phyloP scores from a whole-genome alignment of 2,888 invertebrate genomes.

The Amphimallon solstitiale region DNA sequence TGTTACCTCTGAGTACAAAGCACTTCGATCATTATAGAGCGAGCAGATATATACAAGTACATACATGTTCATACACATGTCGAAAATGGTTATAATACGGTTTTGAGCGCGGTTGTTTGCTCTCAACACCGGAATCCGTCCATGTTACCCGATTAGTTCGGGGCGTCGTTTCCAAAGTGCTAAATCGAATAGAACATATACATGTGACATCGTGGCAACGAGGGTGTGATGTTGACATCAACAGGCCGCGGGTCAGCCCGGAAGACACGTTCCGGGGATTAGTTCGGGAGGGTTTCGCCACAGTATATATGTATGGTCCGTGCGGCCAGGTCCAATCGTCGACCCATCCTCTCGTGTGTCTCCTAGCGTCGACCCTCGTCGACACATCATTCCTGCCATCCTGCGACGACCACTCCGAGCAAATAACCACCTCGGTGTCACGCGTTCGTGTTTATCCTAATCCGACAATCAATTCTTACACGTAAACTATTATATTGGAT shows the following conservation, averaged over 20 bases:
- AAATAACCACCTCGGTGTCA: slow-evolving; percentile 54
- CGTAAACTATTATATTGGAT: background rate
- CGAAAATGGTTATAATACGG: slow-evolving; percentile 5
- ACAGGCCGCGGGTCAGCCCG: slow-evolving; percentile 58
- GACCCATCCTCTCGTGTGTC: slow-evolving; percentile 43
- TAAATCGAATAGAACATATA: slow-evolving; percentile 36
- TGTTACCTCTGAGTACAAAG: too few relatives aligned
- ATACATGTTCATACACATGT: too few relatives aligned
- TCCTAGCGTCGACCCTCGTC: slow-evolving; percentile 22
- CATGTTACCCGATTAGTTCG: slow-evolving; percentile 30
- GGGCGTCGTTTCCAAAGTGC: slow-evolving; percentile 31
- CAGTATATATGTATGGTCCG: slow-evolving; percentile 40
- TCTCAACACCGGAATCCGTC: slow-evolving; percentile 6
- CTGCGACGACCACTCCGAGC: slow-evolving; percentile 46
- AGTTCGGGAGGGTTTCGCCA: slow-evolving; percentile 53
- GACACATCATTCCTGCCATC: too few relatives aligned
- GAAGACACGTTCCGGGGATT: slow-evolving; percentile 60
- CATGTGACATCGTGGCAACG: slow-evolving; percentile 55
- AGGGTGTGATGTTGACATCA: slow-evolving; percentile 58
- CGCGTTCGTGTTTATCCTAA: slow-evolving; percentile 53
- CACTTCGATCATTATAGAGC: too few relatives aligned
- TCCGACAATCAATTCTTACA: slow-evolving; percentile 47
- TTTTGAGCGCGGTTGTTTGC: slow-evolving; percentile 9
- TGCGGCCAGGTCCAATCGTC: slow-evolving; percentile 3
- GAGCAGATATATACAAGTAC: too few relatives aligned